Evolutionary conservation across 92 coral and sea anemone species (phyloP), one percentile per base, ranked within the genome.

Genomic region (Parazoanthus swiftii): DNA sequence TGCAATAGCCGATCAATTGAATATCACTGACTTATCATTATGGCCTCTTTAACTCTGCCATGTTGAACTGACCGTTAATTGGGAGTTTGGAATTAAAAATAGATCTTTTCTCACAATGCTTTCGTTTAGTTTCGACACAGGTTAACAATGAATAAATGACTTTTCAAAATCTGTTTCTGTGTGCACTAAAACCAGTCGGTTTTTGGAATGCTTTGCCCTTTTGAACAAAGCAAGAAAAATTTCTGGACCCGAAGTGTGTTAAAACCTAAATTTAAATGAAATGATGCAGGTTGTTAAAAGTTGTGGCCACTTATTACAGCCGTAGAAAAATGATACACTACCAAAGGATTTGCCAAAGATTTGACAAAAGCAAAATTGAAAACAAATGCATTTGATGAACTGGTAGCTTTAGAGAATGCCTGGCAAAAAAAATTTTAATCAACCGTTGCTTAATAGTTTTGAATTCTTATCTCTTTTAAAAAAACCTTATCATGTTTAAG

Each of bases 351-450:
- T 42, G 35, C 8, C 26, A 39, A 76, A 38, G n/a, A 1, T 63
- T 36, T 76, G 79, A 76, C 79, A 44, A 76, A 76, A 76, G 29
- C 48, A 76, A 76, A 39, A 39, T 38, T 20, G n/a, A 20, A 76
- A 76, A 76, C 79, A 76, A 76, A 76, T 8, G 7, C 4, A 76
- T 39, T 74, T 76, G 79, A 76, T 39, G 50, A 76, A 76, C 79
- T 76, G 79, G 26, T 76, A 76, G 50, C 16, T 76, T 76, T 18
- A 38, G 11, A 76, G 51, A 38, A 76, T 18, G 46, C 29, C 79
- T 18, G 51, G 79, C 25, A 37, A 37, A 20, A 39, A 39, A 44
- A 11, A n/a, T n/a, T 76, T 39, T 76, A 76, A 76, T 76, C 35
- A 76, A 76, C 51, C 80, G 70, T 6, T 63, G 8, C 20, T 29